Evolutionary conservation across 2,888 invertebrate genomes (phyloP), one percentile per base, ranked within the genome.

Genomic region (Agriotes lineatus): DNA sequence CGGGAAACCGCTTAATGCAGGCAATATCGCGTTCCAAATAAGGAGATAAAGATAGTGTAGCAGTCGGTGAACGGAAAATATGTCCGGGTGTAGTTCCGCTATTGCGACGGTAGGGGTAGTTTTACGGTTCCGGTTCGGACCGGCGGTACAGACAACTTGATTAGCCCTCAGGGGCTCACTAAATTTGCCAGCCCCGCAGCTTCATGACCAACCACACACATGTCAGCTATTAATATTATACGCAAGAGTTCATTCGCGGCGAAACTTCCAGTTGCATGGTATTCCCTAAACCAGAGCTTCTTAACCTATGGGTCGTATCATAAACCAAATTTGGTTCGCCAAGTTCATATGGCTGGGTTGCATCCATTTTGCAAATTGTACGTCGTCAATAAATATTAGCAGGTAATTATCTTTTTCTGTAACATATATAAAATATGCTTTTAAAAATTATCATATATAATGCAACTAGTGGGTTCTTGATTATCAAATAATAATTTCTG

Each of bases 161-260:
- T 70, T 70, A 70, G 69, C 60, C 69, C 69, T 66, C 57, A 16
- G 50, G 69, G 69, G 69, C 44, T 66, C 65, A 65, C 61, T 70
- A 70, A 70, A 70, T 70, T 70, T 70, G 45, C 65, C 69, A 66
- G 48, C 69, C 66, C 69, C 22, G 37, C 39, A 37, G 57, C 42
- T 65, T 39, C 61, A 58, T 56, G 65, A 64, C 59, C 65, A 57
- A 61, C 63, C 67, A 58, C 60, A 58, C 60, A 57, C 67, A 66
- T 54, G 66, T 56, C 69, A 65, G 57, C 69, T 70, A 70, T 70
- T 70, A 70, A 70, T 70, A 57, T 59, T 42, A 56, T 50, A 56
- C 63, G 63, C 44, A 52, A 68, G 63, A 65, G 45, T 45, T 50
- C 35, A 59, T 45, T 50, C n/a, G 14, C 19, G 35, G 37, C 16